Evolutionary conservation across 2,797 vertebrate genomes (phyloP).

Genomic region (Syndactyla subalaris): DNA sequence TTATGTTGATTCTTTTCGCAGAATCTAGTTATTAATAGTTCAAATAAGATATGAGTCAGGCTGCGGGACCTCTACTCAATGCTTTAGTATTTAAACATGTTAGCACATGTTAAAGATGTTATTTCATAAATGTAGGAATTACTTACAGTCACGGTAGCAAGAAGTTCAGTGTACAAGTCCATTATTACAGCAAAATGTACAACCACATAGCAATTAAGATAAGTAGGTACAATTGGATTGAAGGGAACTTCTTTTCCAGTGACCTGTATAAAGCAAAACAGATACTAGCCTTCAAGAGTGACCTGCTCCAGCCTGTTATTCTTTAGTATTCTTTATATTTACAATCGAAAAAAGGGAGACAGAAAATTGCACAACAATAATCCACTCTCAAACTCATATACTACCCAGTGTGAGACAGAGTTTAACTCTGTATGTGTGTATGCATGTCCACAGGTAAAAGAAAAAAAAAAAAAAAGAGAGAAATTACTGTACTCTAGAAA

Average conservation of each 20-base stretch:
- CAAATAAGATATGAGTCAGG: neutral
- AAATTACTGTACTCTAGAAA: neutral
- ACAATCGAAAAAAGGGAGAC: neutral
- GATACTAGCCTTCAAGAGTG: neutral
- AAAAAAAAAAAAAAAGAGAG: neutral
- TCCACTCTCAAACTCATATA: neutral
- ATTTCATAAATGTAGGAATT: neutral
- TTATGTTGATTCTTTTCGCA: neutral
- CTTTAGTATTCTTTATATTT: neutral
- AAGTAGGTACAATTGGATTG: slow-evolving; percentile 70
- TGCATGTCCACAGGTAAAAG: neutral
- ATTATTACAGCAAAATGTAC: slow-evolving; percentile 84
- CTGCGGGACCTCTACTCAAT: neutral
- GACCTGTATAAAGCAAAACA: slow-evolving; percentile 77
- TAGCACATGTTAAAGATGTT: neutral
- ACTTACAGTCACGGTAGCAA: slow-evolving; percentile 83
- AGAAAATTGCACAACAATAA: neutral
- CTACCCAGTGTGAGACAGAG: neutral
- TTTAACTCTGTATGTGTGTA: neutral
- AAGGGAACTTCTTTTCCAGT: slow-evolving; percentile 85
- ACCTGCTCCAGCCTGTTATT: neutral
- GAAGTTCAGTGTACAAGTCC: slow-evolving; percentile 82
- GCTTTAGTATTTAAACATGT: neutral
- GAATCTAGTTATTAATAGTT: neutral
- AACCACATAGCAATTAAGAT: slow-evolving; percentile 78